These are phyloP conservation scores for Nomada goodeniana DNA, from an alignment of 2,888 invertebrate species.

Conservation along the genomic window DNA sequence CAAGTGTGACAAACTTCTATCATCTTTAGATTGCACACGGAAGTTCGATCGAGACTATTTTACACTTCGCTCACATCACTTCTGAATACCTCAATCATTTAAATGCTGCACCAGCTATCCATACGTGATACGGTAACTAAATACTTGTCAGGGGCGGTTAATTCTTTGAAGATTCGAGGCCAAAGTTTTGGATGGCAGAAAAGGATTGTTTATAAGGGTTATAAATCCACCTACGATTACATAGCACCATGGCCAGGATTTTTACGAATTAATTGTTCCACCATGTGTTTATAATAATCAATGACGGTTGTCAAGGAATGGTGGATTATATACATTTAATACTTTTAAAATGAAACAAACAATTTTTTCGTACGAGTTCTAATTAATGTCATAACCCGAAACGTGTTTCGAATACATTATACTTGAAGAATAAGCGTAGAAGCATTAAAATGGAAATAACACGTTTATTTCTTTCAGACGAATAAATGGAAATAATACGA, in stretches of 20 bases:
- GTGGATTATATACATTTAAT: too few relatives aligned
- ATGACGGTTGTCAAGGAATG: too few relatives aligned
- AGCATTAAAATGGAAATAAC: not conserved
- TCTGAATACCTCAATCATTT: constrained; percentile 17
- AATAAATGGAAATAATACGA: not conserved
- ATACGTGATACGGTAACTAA: constrained; percentile 11
- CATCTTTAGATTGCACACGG: not conserved
- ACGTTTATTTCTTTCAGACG: not conserved
- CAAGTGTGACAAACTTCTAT: not conserved
- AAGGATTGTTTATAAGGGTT: constrained; percentile 5
- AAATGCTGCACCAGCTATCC: constrained; percentile 12
- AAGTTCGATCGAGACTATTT: not conserved
- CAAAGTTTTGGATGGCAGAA: constrained; percentile 24
- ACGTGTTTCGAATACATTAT: too few relatives aligned
- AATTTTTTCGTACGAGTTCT: too few relatives aligned
- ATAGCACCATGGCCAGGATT: constrained; percentile 41
- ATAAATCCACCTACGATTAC: constrained; percentile 34
- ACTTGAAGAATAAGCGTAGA: not conserved
- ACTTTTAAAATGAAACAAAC: too few relatives aligned
- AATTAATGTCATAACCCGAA: too few relatives aligned
- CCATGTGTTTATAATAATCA: too few relatives aligned
- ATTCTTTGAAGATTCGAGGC: constrained; percentile 16
- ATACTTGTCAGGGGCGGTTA: constrained; percentile 6
- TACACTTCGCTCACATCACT: not conserved
- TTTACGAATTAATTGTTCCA: too few relatives aligned